These are phyloP conservation scores for Coelinius sp. DNA, from an alignment of 2,888 invertebrate species.

Conservation along the genomic window DNA sequence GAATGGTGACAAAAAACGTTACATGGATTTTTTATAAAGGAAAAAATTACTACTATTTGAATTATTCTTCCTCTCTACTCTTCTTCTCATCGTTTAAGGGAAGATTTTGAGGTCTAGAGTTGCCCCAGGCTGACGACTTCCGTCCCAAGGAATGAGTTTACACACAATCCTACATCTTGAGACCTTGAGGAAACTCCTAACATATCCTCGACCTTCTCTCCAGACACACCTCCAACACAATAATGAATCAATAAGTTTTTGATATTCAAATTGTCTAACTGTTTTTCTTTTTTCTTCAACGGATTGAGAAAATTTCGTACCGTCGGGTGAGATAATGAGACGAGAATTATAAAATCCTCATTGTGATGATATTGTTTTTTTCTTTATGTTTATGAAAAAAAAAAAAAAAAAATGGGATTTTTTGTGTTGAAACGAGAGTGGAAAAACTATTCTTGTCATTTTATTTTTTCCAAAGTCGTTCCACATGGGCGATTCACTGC, in stretches of 20 bases:
- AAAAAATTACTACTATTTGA: no score
- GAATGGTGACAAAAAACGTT: no score
- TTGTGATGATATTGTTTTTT: background rate
- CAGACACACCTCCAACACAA: slow-evolving; percentile 8
- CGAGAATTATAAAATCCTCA: background rate
- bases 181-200: background rate
- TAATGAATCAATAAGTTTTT: background rate
- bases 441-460: slow-evolving; percentile 21
- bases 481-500: slow-evolving; percentile 13
- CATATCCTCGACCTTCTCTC: slow-evolving; percentile 26
- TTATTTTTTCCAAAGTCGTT: slow-evolving; percentile 16
- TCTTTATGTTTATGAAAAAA: background rate
- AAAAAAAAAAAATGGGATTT: background rate
- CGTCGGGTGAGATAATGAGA: background rate
- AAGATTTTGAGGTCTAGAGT: background rate
- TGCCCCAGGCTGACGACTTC: background rate
- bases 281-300: background rate
- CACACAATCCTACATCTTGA: background rate
- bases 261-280: background rate
- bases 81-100: background rate
- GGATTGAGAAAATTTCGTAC: background rate
- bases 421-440: background rate
- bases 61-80: background rate
- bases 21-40: no score
- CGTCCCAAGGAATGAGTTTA: background rate